phyloP scores from a whole-genome alignment of 2,888 invertebrate genomes.

The Polyommatus icarus region DNA sequence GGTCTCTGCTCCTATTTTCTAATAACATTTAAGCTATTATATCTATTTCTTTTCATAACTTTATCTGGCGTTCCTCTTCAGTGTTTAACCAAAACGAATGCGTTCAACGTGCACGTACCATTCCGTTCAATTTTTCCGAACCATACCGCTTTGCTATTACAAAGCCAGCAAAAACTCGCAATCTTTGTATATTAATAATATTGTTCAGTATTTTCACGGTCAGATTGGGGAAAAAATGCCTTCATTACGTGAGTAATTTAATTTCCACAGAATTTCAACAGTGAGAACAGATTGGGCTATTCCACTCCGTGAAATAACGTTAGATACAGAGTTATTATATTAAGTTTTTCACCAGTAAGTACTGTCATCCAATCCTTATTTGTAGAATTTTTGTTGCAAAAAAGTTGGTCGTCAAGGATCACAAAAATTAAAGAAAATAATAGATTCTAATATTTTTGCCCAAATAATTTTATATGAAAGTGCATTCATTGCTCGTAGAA shows the following conservation, averaged over 20 bases:
- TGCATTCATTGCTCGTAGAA: too few species aligned
- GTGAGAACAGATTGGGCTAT: conserved; percentile 38
- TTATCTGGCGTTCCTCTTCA: too few species aligned
- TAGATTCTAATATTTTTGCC: too few species aligned
- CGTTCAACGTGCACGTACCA: neutral
- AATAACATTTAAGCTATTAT: too few species aligned
- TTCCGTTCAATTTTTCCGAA: neutral
- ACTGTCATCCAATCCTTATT: neutral
- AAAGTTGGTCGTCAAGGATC: too few species aligned
- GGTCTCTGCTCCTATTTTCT: too few species aligned
- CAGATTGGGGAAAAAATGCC: conserved; percentile 33
- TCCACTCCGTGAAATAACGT: conserved; percentile 39
- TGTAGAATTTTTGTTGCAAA: too few species aligned
- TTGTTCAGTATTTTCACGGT: conserved; percentile 33
- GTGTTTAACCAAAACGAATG: neutral
- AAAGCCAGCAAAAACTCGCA: conserved; percentile 7
- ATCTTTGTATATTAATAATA: conserved; percentile 25
- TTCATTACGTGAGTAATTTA: conserved; percentile 32
- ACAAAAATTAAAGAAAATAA: too few species aligned
- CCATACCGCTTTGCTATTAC: neutral
- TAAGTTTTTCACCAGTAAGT: neutral
- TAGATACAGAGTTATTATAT: conserved; percentile 35
- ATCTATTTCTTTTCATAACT: too few species aligned
- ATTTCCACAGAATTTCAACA: conserved; percentile 34
- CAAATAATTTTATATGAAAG: too few species aligned